These are phyloP conservation scores for Caenorhabditis sp. DNA, from an alignment of 2,888 invertebrate species.

Conservation along the genomic window DNA sequence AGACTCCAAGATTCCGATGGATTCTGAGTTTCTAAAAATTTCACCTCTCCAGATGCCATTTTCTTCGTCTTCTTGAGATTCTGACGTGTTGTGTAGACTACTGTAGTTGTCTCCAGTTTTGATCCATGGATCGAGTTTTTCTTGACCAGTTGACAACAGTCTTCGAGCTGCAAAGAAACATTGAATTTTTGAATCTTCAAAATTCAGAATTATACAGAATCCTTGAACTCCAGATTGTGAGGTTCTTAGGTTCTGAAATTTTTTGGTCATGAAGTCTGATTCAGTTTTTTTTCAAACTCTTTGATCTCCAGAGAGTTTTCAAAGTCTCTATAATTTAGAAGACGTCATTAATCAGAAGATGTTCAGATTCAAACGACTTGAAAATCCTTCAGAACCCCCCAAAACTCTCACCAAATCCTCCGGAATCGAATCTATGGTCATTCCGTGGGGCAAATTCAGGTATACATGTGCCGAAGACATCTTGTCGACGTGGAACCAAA, in stretches of 20 bases:
- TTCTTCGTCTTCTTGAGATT: constrained; percentile 96
- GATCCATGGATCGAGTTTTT: constrained; percentile 91
- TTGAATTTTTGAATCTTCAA: not conserved
- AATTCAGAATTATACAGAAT: no score
- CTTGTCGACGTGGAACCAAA: constrained; percentile 98
- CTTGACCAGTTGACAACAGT: constrained; percentile 97
- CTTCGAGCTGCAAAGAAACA: constrained; percentile 87
- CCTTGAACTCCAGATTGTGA: no score
- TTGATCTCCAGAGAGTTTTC: no score
- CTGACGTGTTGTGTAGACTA: constrained; percentile 96
- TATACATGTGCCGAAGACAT: constrained; percentile 97
- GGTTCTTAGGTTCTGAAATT: no score
- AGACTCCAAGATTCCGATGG: no score
- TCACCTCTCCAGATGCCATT: constrained; percentile 95
- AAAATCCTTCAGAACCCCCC: no score
- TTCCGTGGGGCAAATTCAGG: constrained; percentile 91
- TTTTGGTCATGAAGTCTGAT: no score
- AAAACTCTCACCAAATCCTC: constrained; percentile 86
- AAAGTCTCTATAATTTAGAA: no score
- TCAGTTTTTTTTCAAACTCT: no score
- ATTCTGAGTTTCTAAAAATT: not conserved
- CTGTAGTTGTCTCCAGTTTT: constrained; percentile 95
- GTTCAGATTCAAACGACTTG: no score
- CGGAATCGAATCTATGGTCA: constrained; percentile 94
- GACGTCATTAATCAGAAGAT: no score